Evolutionary conservation across 2,888 invertebrate genomes (phyloP).

Genomic region (Melanostoma mellinum): DNA sequence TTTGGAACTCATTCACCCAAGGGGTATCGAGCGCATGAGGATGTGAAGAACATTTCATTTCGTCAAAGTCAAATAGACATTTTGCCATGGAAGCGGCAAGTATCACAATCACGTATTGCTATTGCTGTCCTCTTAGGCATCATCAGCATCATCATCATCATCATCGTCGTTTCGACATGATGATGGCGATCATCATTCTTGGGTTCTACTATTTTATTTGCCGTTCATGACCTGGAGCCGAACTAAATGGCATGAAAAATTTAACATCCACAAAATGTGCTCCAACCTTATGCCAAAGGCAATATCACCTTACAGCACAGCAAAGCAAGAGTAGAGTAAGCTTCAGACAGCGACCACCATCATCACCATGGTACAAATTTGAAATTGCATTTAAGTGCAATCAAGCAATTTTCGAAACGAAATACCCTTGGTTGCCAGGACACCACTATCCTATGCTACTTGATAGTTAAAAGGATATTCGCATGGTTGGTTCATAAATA

Average conservation of each 20-base stretch:
- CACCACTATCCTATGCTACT: not conserved
- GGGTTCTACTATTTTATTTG: constrained; percentile 28
- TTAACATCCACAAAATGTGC: constrained; percentile 25
- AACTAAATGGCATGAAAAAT: constrained; percentile 26
- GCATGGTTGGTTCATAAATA: constrained; percentile 9
- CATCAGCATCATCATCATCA: constrained; percentile 7
- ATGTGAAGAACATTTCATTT: constrained; percentile 32
- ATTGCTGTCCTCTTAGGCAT: not conserved
- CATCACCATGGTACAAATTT: constrained; percentile 57
- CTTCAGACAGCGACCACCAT: not conserved
- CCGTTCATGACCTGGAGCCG: constrained; percentile 23
- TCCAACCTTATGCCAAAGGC: constrained; percentile 35
- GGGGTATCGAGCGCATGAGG: constrained; percentile 3
- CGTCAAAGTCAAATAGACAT: constrained; percentile 25
- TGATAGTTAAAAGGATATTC: constrained; percentile 28
- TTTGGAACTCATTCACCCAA: constrained; percentile 16
- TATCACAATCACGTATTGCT: not conserved
- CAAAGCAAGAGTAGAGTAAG: too few species aligned
- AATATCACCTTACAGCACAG: constrained; percentile 9
- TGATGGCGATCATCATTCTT: constrained; percentile 70
- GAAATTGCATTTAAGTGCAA: constrained; percentile 72
- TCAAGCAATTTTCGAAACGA: constrained; percentile 65
- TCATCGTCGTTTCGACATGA: constrained; percentile 49
- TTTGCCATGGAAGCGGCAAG: constrained; percentile 1
- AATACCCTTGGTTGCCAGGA: constrained; percentile 26